phyloP scores from a whole-genome alignment of 2,888 invertebrate species.

The Galeopsomyia nigrocyanea region DNA sequence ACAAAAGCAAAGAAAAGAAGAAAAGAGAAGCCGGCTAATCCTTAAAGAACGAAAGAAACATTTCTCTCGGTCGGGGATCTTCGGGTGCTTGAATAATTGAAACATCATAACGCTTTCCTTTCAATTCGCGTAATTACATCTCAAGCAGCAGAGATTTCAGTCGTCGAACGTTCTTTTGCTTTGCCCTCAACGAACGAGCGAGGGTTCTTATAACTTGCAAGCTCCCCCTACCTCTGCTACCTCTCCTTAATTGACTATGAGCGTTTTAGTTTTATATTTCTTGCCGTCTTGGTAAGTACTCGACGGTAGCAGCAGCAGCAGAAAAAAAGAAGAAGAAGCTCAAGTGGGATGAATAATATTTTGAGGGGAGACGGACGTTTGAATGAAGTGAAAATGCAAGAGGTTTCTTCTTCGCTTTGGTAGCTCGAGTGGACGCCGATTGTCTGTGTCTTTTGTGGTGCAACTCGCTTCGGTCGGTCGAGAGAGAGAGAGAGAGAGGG shows the following conservation, averaged over 20 bases:
- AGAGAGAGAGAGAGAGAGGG: neutral
- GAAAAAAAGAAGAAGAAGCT: conserved; percentile 9
- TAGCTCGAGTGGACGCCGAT: too few relatives aligned
- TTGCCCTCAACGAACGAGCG: conserved; percentile 7
- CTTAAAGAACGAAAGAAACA: conserved; percentile 3
- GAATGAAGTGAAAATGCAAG: conserved; percentile 23
- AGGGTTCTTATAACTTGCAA: conserved; percentile 20
- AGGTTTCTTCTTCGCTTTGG: neutral
- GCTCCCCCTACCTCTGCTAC: neutral
- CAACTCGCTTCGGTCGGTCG: too few relatives aligned
- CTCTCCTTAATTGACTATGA: conserved; percentile 44
- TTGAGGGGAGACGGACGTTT: neutral
- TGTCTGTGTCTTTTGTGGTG: too few relatives aligned
- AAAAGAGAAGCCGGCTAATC: conserved; percentile 29
- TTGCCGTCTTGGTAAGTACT: conserved; percentile 8
- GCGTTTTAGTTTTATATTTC: conserved; percentile 44
- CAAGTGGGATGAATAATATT: conserved; percentile 41
- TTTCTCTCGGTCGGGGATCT: conserved; percentile 3
- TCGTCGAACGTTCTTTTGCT: too few relatives aligned
- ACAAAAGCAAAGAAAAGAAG: neutral
- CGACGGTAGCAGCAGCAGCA: neutral
- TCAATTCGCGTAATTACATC: conserved; percentile 44
- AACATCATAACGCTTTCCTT: conserved; percentile 39
- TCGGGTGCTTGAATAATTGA: conserved; percentile 41
- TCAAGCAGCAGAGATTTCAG: neutral